Evolutionary conservation across 2,888 invertebrate genomes (phyloP), one percentile per base, ranked within the genome.

Genomic region (Lithophane ornitopus): DNA sequence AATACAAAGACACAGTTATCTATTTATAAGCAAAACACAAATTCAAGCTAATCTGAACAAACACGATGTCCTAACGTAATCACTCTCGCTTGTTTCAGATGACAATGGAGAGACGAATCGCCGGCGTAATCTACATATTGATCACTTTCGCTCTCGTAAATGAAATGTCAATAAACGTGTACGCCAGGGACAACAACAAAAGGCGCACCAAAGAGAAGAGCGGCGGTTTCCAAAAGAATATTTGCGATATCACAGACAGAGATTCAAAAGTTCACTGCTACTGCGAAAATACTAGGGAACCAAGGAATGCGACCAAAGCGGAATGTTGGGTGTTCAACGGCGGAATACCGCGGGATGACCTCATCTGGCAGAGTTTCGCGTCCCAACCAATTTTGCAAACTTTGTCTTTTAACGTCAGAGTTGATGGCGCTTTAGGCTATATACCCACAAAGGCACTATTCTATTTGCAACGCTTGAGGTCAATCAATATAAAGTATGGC

Each of bases 251-350:
- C 80, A 96, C 97, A 59, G 96, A 95, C 83, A 93, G 95, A 56
- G 96, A 97, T 70, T 95, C 97, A 0, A 97, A 97, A 88, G 96
- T 98, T 78, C 97, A 97, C 88, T 98, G 98, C 93, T 97, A 97
- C 91, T 98, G 98, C 91, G 97, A 97, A 88, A 97, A 97, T 73
- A 95, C 96, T 66, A 95, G 96, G 74, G 95, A 96, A 76, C 94
- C 94, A 56, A 93, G 93, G 85, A 97, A 97, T 89, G 98, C 98
- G 39, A 97, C 97, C 62, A 97, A 97, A 87, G 98, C 98, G 66
- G 98, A 98, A 93, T 98, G 98, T 92, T 97, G 98, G 97, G 97
- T 98, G 65, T 98, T 98, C 94, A 97, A 97, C 86, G 97, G 97
- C 59, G 97, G 97, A 62, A 97, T 98, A 90, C 97, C 97, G 12